Conservation (phyloP, 2,888 invertebrate genomes). For the Mythimna pallens region DNA sequence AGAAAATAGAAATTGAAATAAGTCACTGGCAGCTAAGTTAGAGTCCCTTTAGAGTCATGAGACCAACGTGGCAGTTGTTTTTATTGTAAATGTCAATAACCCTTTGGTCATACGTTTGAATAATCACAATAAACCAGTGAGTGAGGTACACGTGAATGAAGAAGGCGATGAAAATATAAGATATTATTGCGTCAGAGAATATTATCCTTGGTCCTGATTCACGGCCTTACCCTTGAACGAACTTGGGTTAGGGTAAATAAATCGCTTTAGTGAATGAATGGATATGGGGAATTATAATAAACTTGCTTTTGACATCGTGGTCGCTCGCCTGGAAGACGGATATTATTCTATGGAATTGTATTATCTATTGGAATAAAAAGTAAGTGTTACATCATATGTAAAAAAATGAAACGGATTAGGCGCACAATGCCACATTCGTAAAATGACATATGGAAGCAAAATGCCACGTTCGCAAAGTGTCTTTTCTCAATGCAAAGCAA, state of each 20-base stretch:
- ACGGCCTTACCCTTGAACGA: constrained; percentile 47
- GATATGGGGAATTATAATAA: constrained; percentile 9
- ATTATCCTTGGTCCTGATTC: constrained; percentile 48
- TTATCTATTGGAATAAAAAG: neutral
- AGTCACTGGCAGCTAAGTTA: no score
- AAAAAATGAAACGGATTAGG: no score
- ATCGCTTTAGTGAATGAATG: constrained; percentile 46
- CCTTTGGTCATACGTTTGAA: constrained; percentile 28
- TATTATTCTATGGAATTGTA: neutral
- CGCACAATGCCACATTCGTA: no score
- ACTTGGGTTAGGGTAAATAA: constrained; percentile 50
- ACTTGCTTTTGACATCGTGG: neutral
- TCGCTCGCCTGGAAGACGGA: neutral
- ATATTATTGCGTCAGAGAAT: constrained; percentile 36
- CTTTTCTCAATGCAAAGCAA: no score
- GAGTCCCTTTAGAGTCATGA: no score
- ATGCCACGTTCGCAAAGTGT: no score
- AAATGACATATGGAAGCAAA: no score
- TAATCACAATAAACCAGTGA: constrained; percentile 31
- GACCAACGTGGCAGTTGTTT: no score
- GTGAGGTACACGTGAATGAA: constrained; percentile 21
- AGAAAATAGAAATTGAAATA: no score
- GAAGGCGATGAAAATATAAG: constrained; percentile 37
- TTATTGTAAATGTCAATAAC: neutral
- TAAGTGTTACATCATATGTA: no score